Evolutionary conservation across 2,888 invertebrate species (phyloP).

Genomic region (Dryadula phaetusa): DNA sequence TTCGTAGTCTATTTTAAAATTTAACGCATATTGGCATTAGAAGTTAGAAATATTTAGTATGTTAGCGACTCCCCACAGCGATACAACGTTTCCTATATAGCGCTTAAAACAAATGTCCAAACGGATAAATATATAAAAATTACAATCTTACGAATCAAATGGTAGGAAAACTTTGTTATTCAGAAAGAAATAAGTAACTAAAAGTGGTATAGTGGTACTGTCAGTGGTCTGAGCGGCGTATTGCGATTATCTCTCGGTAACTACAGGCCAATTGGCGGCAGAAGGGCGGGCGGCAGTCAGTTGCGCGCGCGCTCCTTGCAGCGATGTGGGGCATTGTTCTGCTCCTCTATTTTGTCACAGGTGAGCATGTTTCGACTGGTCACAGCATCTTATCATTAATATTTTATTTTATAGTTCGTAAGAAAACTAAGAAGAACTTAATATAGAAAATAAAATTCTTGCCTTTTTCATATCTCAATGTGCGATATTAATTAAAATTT

Average conservation of each 20-base stretch:
- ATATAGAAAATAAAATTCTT: too few relatives aligned
- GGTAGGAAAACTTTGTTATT: not conserved
- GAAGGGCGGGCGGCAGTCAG: conserved; percentile 69
- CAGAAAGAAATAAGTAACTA: conserved; percentile 46
- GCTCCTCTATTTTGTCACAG: conserved; percentile 68
- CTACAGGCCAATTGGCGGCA: conserved; percentile 62
- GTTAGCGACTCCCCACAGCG: conserved; percentile 32
- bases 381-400: not conserved
- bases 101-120: not conserved
- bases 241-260: conserved; percentile 55
- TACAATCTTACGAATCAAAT: not conserved
- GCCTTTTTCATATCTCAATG: too few relatives aligned
- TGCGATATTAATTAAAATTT: not conserved
- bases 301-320: conserved; percentile 49
- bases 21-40: conserved; percentile 25
- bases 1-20: conserved; percentile 32
- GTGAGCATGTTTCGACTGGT: conserved; percentile 48
- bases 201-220: conserved; percentile 30
- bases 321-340: conserved; percentile 57
- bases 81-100: conserved; percentile 25
- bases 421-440: too few relatives aligned
- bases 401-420: too few relatives aligned
- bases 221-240: conserved; percentile 39
- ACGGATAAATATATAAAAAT: not conserved
- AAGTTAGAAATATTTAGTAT: conserved; percentile 33